These are phyloP conservation scores for Anarhynchus alexandrinus DNA, from an alignment of 2,113 vertebrate genomes.

Conservation along the genomic window DNA sequence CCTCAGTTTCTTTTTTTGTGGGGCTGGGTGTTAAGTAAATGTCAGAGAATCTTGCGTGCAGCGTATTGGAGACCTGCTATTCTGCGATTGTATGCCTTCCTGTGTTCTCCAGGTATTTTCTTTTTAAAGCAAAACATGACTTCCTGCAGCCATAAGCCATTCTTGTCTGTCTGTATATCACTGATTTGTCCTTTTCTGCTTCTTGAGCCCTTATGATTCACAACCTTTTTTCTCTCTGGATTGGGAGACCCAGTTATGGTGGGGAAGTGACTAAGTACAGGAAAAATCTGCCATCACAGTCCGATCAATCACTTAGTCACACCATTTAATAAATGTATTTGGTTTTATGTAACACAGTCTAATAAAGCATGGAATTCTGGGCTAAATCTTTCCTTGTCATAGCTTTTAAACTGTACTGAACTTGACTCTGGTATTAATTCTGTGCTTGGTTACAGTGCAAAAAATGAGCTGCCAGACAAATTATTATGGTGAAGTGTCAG, in stretches of 20 bases:
- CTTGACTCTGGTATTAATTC: background rate
- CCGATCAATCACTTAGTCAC: background rate
- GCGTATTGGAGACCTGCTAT: background rate
- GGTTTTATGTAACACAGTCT: background rate
- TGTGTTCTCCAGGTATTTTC: background rate
- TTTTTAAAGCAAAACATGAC: background rate
- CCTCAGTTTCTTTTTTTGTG: background rate
- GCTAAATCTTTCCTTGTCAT: background rate
- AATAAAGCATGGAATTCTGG: background rate
- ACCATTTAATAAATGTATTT: background rate
- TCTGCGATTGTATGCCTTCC: background rate
- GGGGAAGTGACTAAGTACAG: background rate
- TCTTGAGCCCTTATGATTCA: background rate
- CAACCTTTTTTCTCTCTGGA: background rate
- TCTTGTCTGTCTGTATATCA: background rate
- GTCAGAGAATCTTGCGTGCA: background rate
- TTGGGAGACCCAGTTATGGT: background rate
- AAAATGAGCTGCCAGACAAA: background rate
- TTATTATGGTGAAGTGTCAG: background rate
- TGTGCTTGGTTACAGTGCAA: background rate
- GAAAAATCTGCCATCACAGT: background rate
- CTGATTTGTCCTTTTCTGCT: background rate
- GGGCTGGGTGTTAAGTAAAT: background rate
- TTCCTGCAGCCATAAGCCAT: background rate
- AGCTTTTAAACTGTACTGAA: background rate